Conservation (phyloP, 2,797 vertebrate genomes). For the Rhinophrynus dorsalis region DNA sequence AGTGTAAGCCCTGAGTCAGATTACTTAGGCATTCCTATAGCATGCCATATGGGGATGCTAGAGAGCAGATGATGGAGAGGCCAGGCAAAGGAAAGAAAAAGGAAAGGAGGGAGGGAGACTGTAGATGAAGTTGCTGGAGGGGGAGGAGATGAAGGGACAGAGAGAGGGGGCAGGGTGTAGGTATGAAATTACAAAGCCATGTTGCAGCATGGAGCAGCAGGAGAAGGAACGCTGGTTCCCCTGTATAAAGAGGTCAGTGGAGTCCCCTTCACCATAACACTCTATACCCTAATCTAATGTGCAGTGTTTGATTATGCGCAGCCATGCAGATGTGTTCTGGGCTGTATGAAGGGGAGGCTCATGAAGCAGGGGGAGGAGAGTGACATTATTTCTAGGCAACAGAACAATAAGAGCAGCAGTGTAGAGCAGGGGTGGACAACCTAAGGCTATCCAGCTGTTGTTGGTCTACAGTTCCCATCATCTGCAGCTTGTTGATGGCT, state of each 20-base stretch:
- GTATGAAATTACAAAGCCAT: constrained; percentile 3
- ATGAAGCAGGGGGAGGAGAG: neutral
- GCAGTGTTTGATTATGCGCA: neutral
- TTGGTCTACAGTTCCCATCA: no score
- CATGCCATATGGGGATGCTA: neutral
- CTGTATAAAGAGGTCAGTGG: constrained; percentile 36
- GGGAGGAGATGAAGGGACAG: neutral
- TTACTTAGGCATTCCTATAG: neutral
- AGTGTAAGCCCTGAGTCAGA: no score
- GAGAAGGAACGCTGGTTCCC: constrained; percentile 5
- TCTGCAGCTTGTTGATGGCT: no score
- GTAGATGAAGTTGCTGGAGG: neutral
- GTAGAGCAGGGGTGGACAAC: neutral
- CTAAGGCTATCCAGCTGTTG: neutral
- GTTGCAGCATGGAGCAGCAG: constrained; percentile 20
- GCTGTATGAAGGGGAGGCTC: no score
- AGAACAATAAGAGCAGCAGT: neutral
- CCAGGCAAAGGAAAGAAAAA: neutral
- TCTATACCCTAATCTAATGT: neutral
- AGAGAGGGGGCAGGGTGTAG: neutral
- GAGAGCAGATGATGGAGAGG: neutral
- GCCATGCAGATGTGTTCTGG: neutral
- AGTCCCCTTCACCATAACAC: accelerated
- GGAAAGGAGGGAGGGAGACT: neutral
- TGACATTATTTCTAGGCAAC: neutral